A percentile compares a stretch with the other conserved stretches of the same genome.
These are phyloP conservation scores for Gonioctena quinquepunctata DNA, from an alignment of 1,140 invertebrate species.

Conservation along the genomic window DNA sequence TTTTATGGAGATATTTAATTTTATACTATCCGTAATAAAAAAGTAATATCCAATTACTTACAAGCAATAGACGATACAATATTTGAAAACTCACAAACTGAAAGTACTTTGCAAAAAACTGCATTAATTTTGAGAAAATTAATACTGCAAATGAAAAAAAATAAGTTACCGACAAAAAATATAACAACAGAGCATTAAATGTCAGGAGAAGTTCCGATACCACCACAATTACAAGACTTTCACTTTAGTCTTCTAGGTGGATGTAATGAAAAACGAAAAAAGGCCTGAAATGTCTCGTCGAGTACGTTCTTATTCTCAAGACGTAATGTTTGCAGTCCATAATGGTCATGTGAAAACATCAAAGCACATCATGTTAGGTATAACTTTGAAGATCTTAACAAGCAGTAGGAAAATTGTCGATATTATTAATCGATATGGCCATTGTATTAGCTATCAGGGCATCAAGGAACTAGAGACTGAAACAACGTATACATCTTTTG, in stretches of 20 bases:
- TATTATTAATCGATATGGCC: constrained; percentile 34
- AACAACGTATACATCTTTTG: constrained; percentile 25
- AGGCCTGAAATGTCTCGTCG: neutral
- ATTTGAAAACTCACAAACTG: neutral
- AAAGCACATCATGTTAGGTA: constrained; percentile 34
- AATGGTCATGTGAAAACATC: neutral
- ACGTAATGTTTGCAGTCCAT: neutral
- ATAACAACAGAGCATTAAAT: neutral
- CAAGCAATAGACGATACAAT: neutral
- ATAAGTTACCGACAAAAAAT: neutral
- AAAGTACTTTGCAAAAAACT: neutral
- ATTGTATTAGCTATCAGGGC: constrained; percentile 33
- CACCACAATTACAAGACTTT: constrained; percentile 3
- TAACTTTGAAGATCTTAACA: constrained; percentile 32
- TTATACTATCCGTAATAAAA: neutral
- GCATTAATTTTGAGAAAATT: neutral
- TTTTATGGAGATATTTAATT: neutral
- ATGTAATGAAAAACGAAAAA: neutral
- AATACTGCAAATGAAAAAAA: neutral
- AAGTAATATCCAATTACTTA: neutral
- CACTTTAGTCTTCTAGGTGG: neutral
- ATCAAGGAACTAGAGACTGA: constrained; percentile 38
- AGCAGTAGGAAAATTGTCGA: constrained; percentile 36
- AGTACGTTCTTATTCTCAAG: neutral
- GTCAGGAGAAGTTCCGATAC: neutral